These are phyloP conservation scores for Prionailurus bengalensis DNA, from an alignment of 2,113 vertebrate genomes.

Conservation along the genomic window DNA sequence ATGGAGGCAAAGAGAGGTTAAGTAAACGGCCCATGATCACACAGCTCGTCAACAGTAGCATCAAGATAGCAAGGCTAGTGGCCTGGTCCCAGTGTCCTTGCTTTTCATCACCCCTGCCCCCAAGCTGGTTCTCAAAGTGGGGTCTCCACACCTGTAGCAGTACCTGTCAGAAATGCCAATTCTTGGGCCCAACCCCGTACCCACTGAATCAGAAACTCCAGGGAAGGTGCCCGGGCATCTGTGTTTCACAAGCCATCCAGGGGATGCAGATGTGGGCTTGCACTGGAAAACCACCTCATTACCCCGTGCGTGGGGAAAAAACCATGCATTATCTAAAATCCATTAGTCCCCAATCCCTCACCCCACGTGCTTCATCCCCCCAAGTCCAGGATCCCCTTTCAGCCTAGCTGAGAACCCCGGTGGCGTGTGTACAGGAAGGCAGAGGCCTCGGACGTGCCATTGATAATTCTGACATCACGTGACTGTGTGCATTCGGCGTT, in stretches of 20 bases:
- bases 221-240: neutral
- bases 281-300: neutral
- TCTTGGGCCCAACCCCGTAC: neutral
- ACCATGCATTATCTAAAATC: neutral
- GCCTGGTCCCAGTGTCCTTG: neutral
- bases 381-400: neutral
- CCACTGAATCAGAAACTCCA: neutral
- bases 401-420: neutral
- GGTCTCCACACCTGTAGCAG: neutral
- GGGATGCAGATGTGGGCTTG: neutral
- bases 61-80: neutral
- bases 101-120: neutral
- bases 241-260: neutral
- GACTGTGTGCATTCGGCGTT: neutral
- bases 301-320: fast-evolving
- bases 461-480: neutral
- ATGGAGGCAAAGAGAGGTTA: neutral
- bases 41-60: neutral
- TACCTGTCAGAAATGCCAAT: neutral
- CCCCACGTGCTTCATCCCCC: neutral
- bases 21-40: neutral
- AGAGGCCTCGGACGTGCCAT: neutral
- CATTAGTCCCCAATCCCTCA: neutral
- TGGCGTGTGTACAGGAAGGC: neutral
- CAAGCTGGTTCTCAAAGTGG: neutral